A percentile compares a stretch with the other conserved stretches of the same genome.
Conservation (phyloP, 2,113 vertebrate species). For the Crotalus horridus region DNA sequence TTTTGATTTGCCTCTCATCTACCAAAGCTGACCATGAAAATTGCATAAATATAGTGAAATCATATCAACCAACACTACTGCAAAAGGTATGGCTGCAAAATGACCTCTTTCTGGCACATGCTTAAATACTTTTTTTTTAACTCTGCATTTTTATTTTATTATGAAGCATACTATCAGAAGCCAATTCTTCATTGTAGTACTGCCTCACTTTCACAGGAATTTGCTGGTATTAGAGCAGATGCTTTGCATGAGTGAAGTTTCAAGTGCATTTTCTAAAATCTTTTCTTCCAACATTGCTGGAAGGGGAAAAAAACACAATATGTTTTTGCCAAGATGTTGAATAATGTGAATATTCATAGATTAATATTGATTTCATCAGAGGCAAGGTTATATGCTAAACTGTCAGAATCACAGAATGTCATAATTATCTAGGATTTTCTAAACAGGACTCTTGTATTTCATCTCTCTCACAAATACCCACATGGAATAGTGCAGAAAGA, state of each 20-base stretch:
- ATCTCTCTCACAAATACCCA: background rate
- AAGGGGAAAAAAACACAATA: background rate
- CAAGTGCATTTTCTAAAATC: background rate
- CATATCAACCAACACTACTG: slow-evolving; percentile 67
- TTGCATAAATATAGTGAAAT: slow-evolving; percentile 74
- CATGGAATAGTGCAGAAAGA: background rate
- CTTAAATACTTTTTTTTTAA: background rate
- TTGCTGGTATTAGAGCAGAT: background rate
- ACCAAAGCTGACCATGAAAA: slow-evolving; percentile 62
- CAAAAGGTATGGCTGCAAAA: slow-evolving; percentile 76
- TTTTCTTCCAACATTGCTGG: background rate
- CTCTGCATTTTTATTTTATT: background rate
- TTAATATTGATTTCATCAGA: background rate
- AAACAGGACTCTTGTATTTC: background rate
- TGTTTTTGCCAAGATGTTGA: background rate
- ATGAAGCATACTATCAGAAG: background rate
- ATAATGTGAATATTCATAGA: background rate
- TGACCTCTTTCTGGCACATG: background rate
- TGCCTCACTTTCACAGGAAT: background rate
- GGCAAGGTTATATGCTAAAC: background rate
- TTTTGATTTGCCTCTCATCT: slow-evolving; percentile 82
- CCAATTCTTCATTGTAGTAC: background rate
- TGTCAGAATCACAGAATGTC: background rate
- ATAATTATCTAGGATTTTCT: background rate
- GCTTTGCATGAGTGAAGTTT: background rate